Evolutionary conservation across 2,113 vertebrate genomes (phyloP).

Genomic region (Anser brachyrhynchus): DNA sequence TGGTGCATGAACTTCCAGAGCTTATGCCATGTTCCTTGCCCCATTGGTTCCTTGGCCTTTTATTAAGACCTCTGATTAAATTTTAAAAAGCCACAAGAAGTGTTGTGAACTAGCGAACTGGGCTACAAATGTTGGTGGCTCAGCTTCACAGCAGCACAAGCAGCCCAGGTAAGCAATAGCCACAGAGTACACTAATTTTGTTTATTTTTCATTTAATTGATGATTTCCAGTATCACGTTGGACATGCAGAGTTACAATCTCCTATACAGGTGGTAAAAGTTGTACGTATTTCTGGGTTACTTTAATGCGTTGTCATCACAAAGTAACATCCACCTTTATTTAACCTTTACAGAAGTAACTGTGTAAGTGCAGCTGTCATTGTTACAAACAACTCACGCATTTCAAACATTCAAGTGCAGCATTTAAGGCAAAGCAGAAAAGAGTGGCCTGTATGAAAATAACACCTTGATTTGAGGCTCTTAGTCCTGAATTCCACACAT

Average conservation of each 20-base stretch:
- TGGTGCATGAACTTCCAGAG: background rate
- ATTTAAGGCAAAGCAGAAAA: background rate
- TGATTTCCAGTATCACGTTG: slow-evolving; percentile 37
- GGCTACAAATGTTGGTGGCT: background rate
- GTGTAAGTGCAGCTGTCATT: background rate
- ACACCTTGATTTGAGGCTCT: background rate
- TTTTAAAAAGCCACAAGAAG: background rate
- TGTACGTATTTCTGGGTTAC: slow-evolving; percentile 1
- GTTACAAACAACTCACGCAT: background rate
- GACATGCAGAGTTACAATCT: slow-evolving; percentile 67
- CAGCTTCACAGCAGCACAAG: background rate
- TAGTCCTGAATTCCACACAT: background rate
- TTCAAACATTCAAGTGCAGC: background rate
- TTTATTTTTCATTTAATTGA: background rate
- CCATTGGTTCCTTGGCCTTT: background rate
- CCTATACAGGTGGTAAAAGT: slow-evolving; percentile 47
- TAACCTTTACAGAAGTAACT: background rate
- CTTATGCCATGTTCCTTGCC: background rate
- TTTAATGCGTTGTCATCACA: background rate
- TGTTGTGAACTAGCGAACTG: background rate
- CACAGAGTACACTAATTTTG: background rate
- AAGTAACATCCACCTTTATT: background rate
- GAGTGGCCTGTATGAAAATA: background rate
- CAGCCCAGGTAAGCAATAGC: background rate
- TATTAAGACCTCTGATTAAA: slow-evolving; percentile 24